phyloP scores from a whole-genome alignment of 1,140 invertebrate genomes.

The Pseudomyrmex flavicornis region DNA sequence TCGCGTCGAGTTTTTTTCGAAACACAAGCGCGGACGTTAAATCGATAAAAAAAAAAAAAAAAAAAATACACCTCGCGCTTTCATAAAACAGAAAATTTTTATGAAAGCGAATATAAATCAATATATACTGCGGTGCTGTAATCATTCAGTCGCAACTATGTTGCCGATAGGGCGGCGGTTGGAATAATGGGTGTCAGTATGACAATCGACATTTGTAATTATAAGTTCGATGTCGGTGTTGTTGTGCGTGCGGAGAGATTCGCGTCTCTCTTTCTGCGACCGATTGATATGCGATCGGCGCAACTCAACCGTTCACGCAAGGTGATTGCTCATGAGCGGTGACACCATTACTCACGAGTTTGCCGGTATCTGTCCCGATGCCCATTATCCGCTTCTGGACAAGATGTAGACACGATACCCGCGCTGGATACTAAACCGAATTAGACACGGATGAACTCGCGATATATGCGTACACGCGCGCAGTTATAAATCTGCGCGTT shows the following conservation, averaged over 20 bases:
- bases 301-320: constrained; percentile 29
- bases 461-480: not conserved
- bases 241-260: not conserved
- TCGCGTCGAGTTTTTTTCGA: not conserved
- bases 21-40: not conserved
- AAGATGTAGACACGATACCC: constrained; percentile 12
- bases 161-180: not conserved
- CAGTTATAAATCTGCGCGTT: not conserved
- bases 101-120: not conserved
- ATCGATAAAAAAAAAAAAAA: not conserved
- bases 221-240: constrained; percentile 15
- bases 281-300: constrained; percentile 53
- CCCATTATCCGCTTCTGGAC: constrained; percentile 23
- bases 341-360: constrained; percentile 38
- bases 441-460: constrained; percentile 19
- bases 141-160: too few species aligned
- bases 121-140: too few species aligned
- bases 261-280: not conserved
- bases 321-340: constrained; percentile 52
- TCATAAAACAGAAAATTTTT: not conserved
- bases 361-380: constrained; percentile 38
- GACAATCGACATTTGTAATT: constrained; percentile 10
- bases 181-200: not conserved
- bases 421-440: constrained; percentile 8
- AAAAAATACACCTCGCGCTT: too few species aligned